These are phyloP conservation scores for Athene cunicularia DNA, from an alignment of 2,113 vertebrate species.

Conservation along the genomic window DNA sequence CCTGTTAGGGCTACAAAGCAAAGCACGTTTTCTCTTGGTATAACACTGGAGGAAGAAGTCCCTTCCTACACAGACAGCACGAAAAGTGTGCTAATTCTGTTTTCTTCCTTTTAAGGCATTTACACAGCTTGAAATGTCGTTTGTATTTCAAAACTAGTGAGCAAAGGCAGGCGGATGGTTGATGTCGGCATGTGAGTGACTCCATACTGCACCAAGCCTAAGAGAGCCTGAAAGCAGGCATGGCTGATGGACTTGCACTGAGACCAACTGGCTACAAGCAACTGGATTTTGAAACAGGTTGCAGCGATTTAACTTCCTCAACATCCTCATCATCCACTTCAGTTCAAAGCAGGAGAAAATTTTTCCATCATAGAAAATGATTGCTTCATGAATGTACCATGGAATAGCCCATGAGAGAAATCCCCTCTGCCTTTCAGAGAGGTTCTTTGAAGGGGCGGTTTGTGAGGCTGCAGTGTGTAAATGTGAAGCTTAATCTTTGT, in stretches of 20 bases:
- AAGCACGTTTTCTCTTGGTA: background rate
- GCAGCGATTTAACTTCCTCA: background rate
- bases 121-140: background rate
- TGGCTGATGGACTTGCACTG: background rate
- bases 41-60: background rate
- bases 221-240: background rate
- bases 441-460: background rate
- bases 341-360: background rate
- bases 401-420: background rate
- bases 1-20: background rate
- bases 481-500: background rate
- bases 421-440: background rate
- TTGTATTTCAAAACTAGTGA: background rate
- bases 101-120: slow-evolving; percentile 4
- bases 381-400: background rate
- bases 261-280: background rate
- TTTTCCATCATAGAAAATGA: background rate
- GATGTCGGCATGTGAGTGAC: background rate
- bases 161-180: background rate
- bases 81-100: background rate
- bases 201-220: background rate
- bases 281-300: background rate
- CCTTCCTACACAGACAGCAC: accelerated
- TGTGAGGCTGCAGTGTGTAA: background rate
- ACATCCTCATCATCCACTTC: background rate